A percentile compares a stretch with the other conserved stretches of the same genome.
These are phyloP conservation scores for Drosophila grimshawi DNA, from an alignment of 1,140 invertebrate species.

Conservation along the genomic window DNA sequence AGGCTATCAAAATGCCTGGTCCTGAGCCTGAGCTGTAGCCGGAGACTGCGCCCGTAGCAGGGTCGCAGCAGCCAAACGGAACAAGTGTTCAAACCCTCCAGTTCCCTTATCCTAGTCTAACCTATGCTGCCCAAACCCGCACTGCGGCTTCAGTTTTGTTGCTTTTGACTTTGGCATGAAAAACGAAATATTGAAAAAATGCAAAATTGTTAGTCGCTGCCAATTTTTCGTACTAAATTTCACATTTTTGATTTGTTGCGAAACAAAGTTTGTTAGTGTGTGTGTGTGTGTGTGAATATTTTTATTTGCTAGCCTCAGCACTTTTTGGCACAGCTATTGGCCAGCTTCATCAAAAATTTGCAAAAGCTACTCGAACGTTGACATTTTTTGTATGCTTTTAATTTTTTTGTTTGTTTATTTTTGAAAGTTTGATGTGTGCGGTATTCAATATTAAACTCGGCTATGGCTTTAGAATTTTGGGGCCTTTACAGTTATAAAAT, in stretches of 20 bases:
- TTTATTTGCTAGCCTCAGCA: slow-evolving; percentile 10
- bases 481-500: slow-evolving; percentile 3
- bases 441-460: slow-evolving; percentile 27
- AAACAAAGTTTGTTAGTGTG: slow-evolving; percentile 57
- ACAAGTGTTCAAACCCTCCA: slow-evolving; percentile 48
- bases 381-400: slow-evolving; percentile 60
- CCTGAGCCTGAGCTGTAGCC: background rate
- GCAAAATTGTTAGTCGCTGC: slow-evolving; percentile 25
- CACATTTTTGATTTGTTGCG: slow-evolving; percentile 68
- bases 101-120: background rate
- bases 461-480: slow-evolving; percentile 9
- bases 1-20: slow-evolving; percentile 77
- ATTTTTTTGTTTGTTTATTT: slow-evolving; percentile 1
- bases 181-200: slow-evolving; percentile 30
- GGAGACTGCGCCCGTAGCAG: slow-evolving; percentile 1
- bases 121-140: background rate
- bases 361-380: slow-evolving; percentile 72
- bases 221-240: slow-evolving; percentile 29
- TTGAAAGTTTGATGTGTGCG: slow-evolving; percentile 37
- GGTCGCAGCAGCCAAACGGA: slow-evolving; percentile 47
- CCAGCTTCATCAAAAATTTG: slow-evolving; percentile 61
- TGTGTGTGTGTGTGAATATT: slow-evolving; percentile 18
- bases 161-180: slow-evolving; percentile 29
- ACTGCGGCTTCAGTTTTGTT: slow-evolving; percentile 41
- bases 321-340: slow-evolving; percentile 56